phyloP scores from a whole-genome alignment of 2,113 vertebrate species.

The Uria aalge region DNA sequence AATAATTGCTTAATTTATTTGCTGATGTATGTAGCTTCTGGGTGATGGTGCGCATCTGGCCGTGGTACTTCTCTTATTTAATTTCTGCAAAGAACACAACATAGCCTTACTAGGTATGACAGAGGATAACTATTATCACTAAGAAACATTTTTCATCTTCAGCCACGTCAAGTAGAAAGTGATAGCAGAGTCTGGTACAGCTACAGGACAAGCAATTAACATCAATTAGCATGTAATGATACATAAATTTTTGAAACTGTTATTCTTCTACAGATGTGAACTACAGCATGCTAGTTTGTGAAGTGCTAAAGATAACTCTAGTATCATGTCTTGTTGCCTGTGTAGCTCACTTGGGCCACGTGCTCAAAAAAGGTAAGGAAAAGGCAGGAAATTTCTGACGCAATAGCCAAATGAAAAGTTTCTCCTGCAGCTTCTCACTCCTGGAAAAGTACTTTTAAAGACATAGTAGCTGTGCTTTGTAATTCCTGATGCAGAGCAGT shows the following conservation, averaged over 20 bases:
- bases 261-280: not conserved
- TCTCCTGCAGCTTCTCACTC: not conserved
- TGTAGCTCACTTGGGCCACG: not conserved
- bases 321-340: not conserved
- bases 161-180: not conserved
- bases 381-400: not conserved
- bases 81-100: not conserved
- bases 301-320: not conserved
- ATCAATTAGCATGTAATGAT: not conserved
- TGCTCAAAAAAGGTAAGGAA: not conserved
- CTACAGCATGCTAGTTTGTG: not conserved
- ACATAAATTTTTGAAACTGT: not conserved
- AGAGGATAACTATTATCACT: not conserved
- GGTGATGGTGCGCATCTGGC: not conserved
- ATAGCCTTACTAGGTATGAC: not conserved
- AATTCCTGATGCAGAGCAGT: not conserved
- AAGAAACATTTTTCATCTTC: not conserved
- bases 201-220: not conserved
- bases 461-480: not conserved
- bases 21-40: not conserved
- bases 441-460: not conserved
- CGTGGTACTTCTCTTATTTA: not conserved
- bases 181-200: not conserved
- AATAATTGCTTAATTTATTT: conserved; percentile 64
- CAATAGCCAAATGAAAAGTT: not conserved